phyloP scores from a whole-genome alignment of 1,140 invertebrate species.

The Panagrolaimus sp. region DNA sequence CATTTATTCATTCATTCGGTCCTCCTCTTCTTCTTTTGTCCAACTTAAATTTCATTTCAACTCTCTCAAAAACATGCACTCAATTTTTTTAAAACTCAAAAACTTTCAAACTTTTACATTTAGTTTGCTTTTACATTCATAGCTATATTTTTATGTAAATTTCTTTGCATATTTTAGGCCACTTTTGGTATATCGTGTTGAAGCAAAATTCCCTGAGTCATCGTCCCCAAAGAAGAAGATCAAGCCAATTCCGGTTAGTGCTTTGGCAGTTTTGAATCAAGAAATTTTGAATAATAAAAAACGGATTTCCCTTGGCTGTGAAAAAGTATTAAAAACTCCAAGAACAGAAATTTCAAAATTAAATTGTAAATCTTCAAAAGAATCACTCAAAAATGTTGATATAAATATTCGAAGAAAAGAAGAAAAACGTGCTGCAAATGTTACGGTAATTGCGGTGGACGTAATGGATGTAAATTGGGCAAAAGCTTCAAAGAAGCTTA shows the following conservation, averaged over 20 bases:
- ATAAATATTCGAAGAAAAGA: constrained; percentile 3
- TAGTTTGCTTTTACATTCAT: neutral
- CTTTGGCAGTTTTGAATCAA: constrained; percentile 5
- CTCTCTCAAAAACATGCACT: too few relatives aligned
- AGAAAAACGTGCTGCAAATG: constrained; percentile 10
- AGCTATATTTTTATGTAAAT: neutral
- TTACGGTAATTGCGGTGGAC: constrained; percentile 10
- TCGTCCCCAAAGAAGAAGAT: too few relatives aligned
- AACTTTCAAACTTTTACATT: neutral
- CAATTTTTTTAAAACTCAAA: neutral
- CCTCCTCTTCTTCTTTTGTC: too few relatives aligned
- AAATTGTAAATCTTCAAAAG: neutral
- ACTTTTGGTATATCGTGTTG: neutral
- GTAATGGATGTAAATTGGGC: constrained; percentile 18
- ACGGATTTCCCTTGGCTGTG: neutral
- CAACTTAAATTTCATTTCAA: too few relatives aligned
- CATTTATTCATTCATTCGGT: too few relatives aligned
- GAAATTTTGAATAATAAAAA: neutral
- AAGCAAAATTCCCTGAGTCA: neutral
- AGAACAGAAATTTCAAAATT: neutral
- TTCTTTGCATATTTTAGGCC: neutral
- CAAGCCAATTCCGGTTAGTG: constrained; percentile 2
- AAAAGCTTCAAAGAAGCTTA: neutral
- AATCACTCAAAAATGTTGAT: neutral
- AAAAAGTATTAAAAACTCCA: neutral